Evolutionary conservation across 2,113 vertebrate species (phyloP).

Genomic region (Anas platyrhynchos): DNA sequence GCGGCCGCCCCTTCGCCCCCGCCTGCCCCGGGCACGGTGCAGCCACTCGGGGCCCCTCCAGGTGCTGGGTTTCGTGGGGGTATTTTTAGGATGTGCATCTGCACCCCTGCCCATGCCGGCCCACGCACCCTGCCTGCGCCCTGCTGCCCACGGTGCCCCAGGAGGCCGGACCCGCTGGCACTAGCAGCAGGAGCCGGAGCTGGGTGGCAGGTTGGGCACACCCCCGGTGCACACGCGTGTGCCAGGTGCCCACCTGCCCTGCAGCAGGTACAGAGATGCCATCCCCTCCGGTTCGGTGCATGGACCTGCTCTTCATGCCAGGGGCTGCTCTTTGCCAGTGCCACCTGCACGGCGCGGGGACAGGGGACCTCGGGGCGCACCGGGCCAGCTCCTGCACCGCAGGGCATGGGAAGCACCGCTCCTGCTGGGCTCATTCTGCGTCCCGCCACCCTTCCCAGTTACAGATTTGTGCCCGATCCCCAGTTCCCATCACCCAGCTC

Average conservation of each 20-base stretch:
- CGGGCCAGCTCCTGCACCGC: background rate
- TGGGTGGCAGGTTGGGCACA: too few relatives aligned
- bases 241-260: too few relatives aligned
- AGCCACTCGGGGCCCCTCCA: fast-evolving
- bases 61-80: background rate
- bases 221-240: too few relatives aligned
- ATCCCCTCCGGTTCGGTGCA: too few relatives aligned
- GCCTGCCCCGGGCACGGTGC: fast-evolving
- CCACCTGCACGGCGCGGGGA: too few relatives aligned
- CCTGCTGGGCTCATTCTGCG: background rate
- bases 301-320: too few relatives aligned
- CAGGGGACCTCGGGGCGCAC: too few relatives aligned
- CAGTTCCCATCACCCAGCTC: background rate
- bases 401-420: fast-evolving
- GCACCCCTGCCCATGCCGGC: background rate
- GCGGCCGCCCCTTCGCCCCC: fast-evolving
- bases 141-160: background rate
- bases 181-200: too few relatives aligned
- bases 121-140: background rate
- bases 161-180: too few relatives aligned
- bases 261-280: too few relatives aligned
- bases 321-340: too few relatives aligned
- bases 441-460: background rate
- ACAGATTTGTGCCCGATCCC: background rate
- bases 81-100: background rate